Base-by-base conservation (phyloP, 2,113 vertebrate species). In the Dunckerocampus dactyliophorus region DNA sequence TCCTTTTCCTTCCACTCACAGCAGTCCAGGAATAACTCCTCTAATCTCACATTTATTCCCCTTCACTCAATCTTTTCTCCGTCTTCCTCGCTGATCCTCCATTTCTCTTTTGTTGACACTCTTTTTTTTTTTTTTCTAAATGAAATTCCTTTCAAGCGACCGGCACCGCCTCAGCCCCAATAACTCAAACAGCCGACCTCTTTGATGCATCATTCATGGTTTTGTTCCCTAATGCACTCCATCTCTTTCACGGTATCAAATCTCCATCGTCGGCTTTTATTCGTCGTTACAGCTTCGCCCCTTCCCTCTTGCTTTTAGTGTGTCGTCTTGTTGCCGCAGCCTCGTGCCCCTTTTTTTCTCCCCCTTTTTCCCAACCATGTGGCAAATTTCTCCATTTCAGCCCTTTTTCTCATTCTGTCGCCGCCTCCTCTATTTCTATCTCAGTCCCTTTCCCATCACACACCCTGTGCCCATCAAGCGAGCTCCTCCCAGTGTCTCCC, bases 151-250 rank as follows among this genome's bases (percentile, higher is more conserved):
- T 83, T 75, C 47, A 67, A 59, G 51, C 77, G 37, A 59, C 67
- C 69, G 21, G 43, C 31, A 8, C 39, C 58, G 15, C 15, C 56
- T 58, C 73, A 45, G 62, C 49, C 65, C 69, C 63, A 62, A 73
- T 75, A 77, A 74, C 70, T 82, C 76, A 70, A 73, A 65, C 71
- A 67, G 72, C 39, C 71, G 28, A 56, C 61, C 69, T 72, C 76
- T 87, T 84, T 80, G 80, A 83, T 88, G 82, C 86, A 85, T 83
- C 86, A 79, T 87, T 85, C 80, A 82, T 83, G 75, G 61, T 72
- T 88, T 83, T 85, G 83, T 87, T 88, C 80, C 81, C 70, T 84
- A 82, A 82, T 88, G 81, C 82, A 84, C 81, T 82, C 59, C 24
- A 24, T 83, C 80, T 74, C 72, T 74, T 77, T 75, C 71, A 77